phyloP scores from a whole-genome alignment of 1,140 invertebrate genomes.

The Drosophila seguyi region DNA sequence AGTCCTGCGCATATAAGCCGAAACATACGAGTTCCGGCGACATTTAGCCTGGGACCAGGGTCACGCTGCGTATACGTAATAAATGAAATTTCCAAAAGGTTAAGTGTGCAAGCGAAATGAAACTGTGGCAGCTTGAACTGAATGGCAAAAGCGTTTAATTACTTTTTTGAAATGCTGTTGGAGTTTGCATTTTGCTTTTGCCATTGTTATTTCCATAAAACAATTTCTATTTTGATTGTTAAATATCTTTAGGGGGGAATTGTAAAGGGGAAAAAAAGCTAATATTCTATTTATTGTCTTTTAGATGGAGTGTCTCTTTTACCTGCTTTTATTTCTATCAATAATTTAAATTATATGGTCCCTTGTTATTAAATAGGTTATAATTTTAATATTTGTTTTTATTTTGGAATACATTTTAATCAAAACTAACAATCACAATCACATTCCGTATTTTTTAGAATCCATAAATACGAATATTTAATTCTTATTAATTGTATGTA shows the following conservation, averaged over 20 bases:
- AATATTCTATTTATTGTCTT: background rate
- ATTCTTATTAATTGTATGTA: too few species aligned
- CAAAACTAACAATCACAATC: too few species aligned
- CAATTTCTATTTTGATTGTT: background rate
- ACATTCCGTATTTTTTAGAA: too few species aligned
- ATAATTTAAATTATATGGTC: background rate
- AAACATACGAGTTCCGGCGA: constrained; percentile 1
- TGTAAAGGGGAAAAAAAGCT: too few species aligned
- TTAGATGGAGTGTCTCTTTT: background rate
- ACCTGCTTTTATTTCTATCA: background rate
- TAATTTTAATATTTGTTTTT: background rate
- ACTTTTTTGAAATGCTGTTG: background rate
- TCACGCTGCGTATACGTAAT: constrained; percentile 28
- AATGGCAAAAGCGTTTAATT: constrained; percentile 19
- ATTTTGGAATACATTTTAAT: too few species aligned
- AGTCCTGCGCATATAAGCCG: constrained; percentile 6
- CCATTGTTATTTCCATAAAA: background rate
- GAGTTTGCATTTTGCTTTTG: background rate
- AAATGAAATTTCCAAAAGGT: constrained; percentile 17
- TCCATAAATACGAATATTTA: too few species aligned
- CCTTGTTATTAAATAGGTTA: background rate
- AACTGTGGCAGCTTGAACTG: background rate
- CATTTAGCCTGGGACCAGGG: background rate
- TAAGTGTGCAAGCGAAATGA: background rate
- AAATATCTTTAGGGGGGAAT: background rate